Percentiles rank a stretch among this genome's conserved stretches.
phyloP scores from a whole-genome alignment of 2,888 invertebrate genomes.

The Anoncus sp. region DNA sequence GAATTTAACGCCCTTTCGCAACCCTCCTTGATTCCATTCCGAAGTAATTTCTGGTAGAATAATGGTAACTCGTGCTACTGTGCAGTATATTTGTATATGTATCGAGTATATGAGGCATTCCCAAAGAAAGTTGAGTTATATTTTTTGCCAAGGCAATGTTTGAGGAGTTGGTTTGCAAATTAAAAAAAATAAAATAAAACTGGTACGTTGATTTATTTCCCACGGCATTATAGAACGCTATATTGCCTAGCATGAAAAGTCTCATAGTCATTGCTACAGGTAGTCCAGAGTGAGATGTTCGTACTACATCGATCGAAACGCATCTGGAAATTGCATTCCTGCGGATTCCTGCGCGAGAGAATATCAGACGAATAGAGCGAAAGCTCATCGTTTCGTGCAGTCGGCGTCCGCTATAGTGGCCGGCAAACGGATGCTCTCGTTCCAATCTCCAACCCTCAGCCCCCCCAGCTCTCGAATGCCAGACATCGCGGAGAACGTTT shows the following conservation, averaged over 20 bases:
- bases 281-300: slow-evolving; percentile 21
- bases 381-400: slow-evolving; percentile 25
- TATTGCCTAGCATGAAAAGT: slow-evolving; percentile 49
- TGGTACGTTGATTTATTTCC: background rate
- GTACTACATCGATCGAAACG: slow-evolving; percentile 66
- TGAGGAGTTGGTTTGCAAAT: background rate
- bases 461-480: slow-evolving; percentile 67
- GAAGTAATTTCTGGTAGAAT: slow-evolving; percentile 70
- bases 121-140: too few relatives aligned
- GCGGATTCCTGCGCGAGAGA: slow-evolving; percentile 60
- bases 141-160: too few relatives aligned
- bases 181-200: background rate
- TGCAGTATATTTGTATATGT: background rate
- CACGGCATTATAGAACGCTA: background rate
- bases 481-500: slow-evolving; percentile 70
- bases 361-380: slow-evolving; percentile 26
- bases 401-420: slow-evolving; percentile 10
- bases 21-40: slow-evolving; percentile 68
- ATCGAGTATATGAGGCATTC: background rate
- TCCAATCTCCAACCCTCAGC: slow-evolving; percentile 27
- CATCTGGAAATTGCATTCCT: slow-evolving; percentile 74
- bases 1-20: slow-evolving; percentile 18
- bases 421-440: slow-evolving; percentile 10
- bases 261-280: slow-evolving; percentile 65
- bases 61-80: slow-evolving; percentile 49